Evolutionary conservation across 2,888 invertebrate species (phyloP), one percentile per base, ranked within the genome.

Genomic region (Ctena decussata): DNA sequence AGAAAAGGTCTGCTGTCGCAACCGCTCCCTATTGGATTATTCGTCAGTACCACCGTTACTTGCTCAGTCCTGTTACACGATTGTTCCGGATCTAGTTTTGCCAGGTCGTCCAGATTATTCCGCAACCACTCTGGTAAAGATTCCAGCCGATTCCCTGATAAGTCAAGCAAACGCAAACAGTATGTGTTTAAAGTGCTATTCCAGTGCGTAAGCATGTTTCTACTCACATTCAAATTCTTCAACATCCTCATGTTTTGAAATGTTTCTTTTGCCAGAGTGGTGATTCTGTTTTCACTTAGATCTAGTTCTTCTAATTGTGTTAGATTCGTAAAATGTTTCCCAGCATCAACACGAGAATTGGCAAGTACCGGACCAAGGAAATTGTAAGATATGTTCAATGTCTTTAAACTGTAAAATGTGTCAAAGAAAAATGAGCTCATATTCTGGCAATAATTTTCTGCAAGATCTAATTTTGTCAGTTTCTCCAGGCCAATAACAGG

Each of bases 1-100:
- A 88, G 41, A 57, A 88, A 86, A 21, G 81, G 73, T 32, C 81
- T 44, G 6, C 73, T 79, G 1, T 86, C 53, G 69, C 87, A 90
- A 0, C 44, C 73, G 65, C 88, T 89, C 32, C 74, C 39, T 1
- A 90, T 37, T 5, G 80, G 85, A 41, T 88, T 90, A 8, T 27
- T n/a, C 0, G 60, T 0, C 30, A 90, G 30, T 27, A 73, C 44
- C 0, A 90, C 24, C 0, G 41, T 73, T 1, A 88, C n/a, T 0
- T 27, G 44, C n/a, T 46, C 30, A 3, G 46, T 32, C 3, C 18
- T 49, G 35, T 53, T 74, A 21, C 81, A 78, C 24, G 21, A 0
- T 27, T 39, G 27, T 0, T 18, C 41, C 1, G 41, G 72, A 30
- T 24, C 12, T 8, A 41, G n/a, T 8, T n/a, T 44, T 0, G 74